These are phyloP conservation scores for Strigamia crassipes DNA, from an alignment of 2,888 invertebrate species.

Conservation along the genomic window DNA sequence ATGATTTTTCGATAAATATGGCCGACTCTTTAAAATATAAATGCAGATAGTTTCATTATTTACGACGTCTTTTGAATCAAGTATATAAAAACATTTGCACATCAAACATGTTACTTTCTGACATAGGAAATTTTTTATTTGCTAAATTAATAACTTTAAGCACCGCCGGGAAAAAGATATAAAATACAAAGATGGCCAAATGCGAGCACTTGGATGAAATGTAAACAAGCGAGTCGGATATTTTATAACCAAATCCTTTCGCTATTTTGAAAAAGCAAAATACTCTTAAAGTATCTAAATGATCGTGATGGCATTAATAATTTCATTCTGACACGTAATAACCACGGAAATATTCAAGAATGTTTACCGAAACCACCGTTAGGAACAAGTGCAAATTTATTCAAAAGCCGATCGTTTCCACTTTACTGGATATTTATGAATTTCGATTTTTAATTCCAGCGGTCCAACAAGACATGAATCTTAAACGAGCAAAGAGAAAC, in stretches of 20 bases:
- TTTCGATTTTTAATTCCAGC: conserved; percentile 1
- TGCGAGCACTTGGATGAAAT: too few relatives aligned
- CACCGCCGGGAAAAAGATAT: too few relatives aligned
- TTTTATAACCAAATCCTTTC: conserved; percentile 10
- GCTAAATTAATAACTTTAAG: too few relatives aligned
- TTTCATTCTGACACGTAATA: conserved; percentile 16
- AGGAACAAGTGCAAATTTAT: conserved; percentile 16
- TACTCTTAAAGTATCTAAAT: background rate
- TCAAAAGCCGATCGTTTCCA: conserved; percentile 18
- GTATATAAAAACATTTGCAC: too few relatives aligned
- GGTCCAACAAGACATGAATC: conserved; percentile 22
- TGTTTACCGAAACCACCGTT: conserved; percentile 10
- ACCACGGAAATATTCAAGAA: background rate
- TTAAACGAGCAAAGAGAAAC: background rate
- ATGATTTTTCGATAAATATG: background rate
- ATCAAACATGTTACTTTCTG: too few relatives aligned
- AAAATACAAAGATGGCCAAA: too few relatives aligned
- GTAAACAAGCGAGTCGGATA: too few relatives aligned
- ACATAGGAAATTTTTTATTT: too few relatives aligned
- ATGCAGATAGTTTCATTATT: too few relatives aligned
- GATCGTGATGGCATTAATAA: conserved; percentile 12
- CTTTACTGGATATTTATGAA: conserved; percentile 29
- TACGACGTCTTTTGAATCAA: too few relatives aligned
- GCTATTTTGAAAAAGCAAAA: background rate
- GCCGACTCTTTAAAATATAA: background rate